Evolutionary conservation across 2,113 vertebrate genomes (phyloP).

Genomic region (Silurus meridionalis): DNA sequence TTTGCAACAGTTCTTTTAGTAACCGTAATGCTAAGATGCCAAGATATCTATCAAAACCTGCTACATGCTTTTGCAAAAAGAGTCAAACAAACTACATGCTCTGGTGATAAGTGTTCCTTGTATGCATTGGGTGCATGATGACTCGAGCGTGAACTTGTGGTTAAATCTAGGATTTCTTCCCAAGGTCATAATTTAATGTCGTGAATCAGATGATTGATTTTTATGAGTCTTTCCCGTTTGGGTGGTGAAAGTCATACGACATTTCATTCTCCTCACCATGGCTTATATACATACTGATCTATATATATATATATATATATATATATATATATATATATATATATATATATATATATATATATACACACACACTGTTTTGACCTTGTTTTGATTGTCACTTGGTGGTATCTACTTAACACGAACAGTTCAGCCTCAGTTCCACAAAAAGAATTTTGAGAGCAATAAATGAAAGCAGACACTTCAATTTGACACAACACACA

Average conservation of each 20-base stretch:
- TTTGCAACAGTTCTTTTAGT: neutral
- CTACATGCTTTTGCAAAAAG: neutral
- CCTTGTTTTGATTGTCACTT: too few species aligned
- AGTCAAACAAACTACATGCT: neutral
- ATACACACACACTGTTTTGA: too few species aligned
- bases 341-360: too few species aligned
- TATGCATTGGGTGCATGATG: neutral
- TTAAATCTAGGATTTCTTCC: neutral
- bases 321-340: too few species aligned
- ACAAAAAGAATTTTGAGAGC: too few species aligned
- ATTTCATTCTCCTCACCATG: neutral
- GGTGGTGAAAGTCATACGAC: neutral
- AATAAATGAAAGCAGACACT: too few species aligned
- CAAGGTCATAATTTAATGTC: neutral
- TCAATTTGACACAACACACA: too few species aligned
- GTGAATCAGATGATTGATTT: neutral
- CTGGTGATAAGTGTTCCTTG: neutral
- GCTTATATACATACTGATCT: neutral
- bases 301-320: too few species aligned
- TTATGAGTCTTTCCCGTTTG: too few species aligned
- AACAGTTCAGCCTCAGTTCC: too few species aligned
- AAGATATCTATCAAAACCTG: neutral
- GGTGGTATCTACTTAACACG: too few species aligned
- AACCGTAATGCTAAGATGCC: neutral
- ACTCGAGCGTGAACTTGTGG: neutral